Base-by-base conservation (phyloP, 2,113 vertebrate species). In the Macheiramphus alcinus region DNA sequence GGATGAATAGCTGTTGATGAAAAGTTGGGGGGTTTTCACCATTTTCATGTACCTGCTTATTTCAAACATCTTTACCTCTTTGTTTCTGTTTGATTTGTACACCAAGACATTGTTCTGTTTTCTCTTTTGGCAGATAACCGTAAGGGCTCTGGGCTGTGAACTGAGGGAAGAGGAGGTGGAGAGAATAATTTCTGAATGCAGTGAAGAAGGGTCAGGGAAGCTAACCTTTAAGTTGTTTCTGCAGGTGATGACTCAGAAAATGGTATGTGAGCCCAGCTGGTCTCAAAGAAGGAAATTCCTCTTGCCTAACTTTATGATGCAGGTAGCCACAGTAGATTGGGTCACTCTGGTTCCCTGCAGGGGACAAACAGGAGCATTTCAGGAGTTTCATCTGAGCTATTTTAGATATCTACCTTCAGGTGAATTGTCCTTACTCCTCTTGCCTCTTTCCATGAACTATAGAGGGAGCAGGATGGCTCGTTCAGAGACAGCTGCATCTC, bases 101-200 rank as follows among this genome's bases (percentile, higher is more conserved):
- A 23, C 23, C 47, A 20, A 21, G 58, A 80, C 10, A 1, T 34
- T 16, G 25, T 15, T 11, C 50, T 65, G 42, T 31, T n/a, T 72
- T 56, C 56, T 80, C 47, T 42, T n/a, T 65, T n/a, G 58, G 17
- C 96, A 99, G 98, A 98, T 99, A 52, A 98, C 99, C 14, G 98
- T 99, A 98, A 97, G 99, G 92, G 99, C 99, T 6, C 97, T 99
- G 90, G 99, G 99, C 23, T 99, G 99, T 74, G 99, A 99, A 70
- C 98, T 99, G n/a, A 98, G 98, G 94, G 99, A 99, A 81, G 99
- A 99, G 47, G 99, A 99, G 94, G 98, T 99, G 88, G 99, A 98
- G 97, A 99, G 98, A 97, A 99, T 99, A 98, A 98, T 98, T 11
- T 89, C 98, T 16, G 99, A 99, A 36, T 98, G 99, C 80, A 98